These are phyloP conservation scores for Ameiurus melas DNA, from an alignment of 2,113 vertebrate species.

Conservation along the genomic window DNA sequence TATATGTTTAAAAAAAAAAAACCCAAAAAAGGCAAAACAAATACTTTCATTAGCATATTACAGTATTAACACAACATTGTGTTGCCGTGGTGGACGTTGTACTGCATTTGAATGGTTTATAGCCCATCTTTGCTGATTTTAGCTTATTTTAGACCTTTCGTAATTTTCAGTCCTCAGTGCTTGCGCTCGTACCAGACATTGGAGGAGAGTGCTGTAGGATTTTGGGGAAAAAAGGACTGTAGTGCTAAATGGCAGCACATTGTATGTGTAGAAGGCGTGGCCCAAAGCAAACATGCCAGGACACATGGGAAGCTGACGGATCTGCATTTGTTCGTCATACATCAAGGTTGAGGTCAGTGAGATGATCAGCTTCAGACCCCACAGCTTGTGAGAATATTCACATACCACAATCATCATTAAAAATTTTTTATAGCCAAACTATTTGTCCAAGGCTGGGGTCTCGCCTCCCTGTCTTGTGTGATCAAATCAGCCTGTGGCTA, in stretches of 20 bases:
- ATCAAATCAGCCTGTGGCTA: slow-evolving; percentile 8
- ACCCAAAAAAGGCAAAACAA: too few relatives aligned
- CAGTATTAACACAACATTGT: neutral
- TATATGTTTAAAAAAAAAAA: neutral
- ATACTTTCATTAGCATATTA: neutral
- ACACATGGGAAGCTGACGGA: slow-evolving; percentile 57
- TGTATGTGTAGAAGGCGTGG: slow-evolving; percentile 45
- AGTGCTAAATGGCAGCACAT: neutral
- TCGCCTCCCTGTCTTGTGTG: neutral
- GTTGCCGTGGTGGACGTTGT: too few relatives aligned
- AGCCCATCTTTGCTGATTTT: neutral
- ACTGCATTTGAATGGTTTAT: neutral
- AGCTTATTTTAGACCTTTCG: neutral
- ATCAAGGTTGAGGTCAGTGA: slow-evolving; percentile 58
- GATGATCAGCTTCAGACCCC: slow-evolving; percentile 53
- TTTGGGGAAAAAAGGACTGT: neutral
- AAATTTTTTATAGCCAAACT: neutral
- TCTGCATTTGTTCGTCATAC: slow-evolving; percentile 62
- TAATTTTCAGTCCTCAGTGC: neutral
- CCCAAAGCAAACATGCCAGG: slow-evolving; percentile 51
- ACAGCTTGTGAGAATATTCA: slow-evolving; percentile 17
- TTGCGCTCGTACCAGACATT: neutral
- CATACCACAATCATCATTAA: neutral
- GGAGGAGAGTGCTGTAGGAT: neutral
- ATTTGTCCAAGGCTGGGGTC: neutral